phyloP scores from a whole-genome alignment of 2,797 vertebrate genomes.

The Pseudotriccus pelzelni region DNA sequence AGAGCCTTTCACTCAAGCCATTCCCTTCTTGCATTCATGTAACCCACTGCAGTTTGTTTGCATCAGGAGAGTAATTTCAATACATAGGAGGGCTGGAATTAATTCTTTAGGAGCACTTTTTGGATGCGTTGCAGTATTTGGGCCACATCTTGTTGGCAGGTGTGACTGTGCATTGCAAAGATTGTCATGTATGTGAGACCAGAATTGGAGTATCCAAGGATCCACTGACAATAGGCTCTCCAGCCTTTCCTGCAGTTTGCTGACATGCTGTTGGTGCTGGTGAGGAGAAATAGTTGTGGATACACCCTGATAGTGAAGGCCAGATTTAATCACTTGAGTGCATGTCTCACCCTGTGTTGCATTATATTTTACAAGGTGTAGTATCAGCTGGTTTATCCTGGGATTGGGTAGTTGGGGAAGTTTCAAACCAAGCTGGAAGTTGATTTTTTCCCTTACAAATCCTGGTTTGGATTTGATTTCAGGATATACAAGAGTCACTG shows the following conservation, averaged over 20 bases:
- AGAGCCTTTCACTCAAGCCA: neutral
- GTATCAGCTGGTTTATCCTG: neutral
- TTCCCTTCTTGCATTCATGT: neutral
- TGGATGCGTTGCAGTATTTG: neutral
- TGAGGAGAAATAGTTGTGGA: neutral
- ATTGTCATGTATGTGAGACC: neutral
- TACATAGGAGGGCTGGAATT: neutral
- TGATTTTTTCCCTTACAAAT: neutral
- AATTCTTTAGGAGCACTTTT: neutral
- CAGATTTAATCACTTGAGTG: neutral
- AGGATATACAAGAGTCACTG: slow-evolving; percentile 77
- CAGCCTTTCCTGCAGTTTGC: neutral
- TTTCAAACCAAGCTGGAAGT: neutral
- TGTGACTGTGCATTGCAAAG: neutral
- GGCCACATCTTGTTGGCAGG: neutral
- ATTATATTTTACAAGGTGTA: neutral
- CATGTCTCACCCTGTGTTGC: neutral
- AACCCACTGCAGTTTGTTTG: neutral
- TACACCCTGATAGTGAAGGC: neutral
- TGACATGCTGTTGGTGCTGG: neutral
- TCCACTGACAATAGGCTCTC: neutral
- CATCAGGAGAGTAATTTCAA: neutral
- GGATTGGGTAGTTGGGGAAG: neutral
- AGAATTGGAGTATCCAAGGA: neutral
- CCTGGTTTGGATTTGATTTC: slow-evolving; percentile 7